Conservation (phyloP, 2,888 invertebrate species). For the Stratiomys singularior region DNA sequence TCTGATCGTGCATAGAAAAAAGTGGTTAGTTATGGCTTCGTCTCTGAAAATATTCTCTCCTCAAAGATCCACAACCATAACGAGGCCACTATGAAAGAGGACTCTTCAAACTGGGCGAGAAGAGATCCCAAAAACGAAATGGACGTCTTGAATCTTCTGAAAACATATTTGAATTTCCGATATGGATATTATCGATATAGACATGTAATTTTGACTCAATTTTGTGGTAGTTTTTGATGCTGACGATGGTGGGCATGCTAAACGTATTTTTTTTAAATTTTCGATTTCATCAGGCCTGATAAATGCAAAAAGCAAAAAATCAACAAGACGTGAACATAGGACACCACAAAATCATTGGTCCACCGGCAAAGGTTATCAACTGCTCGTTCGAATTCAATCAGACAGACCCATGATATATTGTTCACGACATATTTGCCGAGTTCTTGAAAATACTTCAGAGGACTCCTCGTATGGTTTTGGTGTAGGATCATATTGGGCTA, state of each 20-base stretch:
- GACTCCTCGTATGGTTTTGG: not conserved
- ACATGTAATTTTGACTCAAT: slow-evolving; percentile 32
- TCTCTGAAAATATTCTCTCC: not conserved
- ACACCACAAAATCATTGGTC: slow-evolving; percentile 38
- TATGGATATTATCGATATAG: slow-evolving; percentile 25
- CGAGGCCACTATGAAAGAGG: not conserved
- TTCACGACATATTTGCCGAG: slow-evolving; percentile 43
- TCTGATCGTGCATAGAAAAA: slow-evolving; percentile 10
- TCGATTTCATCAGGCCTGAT: not conserved
- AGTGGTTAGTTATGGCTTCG: not conserved
- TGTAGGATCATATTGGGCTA: not conserved
- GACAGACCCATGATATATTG: slow-evolving; percentile 41
- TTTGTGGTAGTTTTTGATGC: not conserved
- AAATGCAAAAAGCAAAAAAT: no score
- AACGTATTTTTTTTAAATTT: not conserved
- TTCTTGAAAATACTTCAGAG: slow-evolving; percentile 10
- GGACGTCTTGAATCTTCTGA: not conserved
- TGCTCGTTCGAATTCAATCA: slow-evolving; percentile 40
- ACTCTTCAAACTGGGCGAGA: not conserved
- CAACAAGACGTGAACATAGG: not conserved
- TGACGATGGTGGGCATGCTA: not conserved
- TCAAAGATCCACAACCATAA: slow-evolving; percentile 1
- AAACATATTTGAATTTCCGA: slow-evolving; percentile 32
- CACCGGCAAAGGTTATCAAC: slow-evolving; percentile 36
- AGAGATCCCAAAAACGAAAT: not conserved